These are phyloP conservation scores for Malurus cyaneus DNA, from an alignment of 2,113 vertebrate genomes.

Conservation along the genomic window DNA sequence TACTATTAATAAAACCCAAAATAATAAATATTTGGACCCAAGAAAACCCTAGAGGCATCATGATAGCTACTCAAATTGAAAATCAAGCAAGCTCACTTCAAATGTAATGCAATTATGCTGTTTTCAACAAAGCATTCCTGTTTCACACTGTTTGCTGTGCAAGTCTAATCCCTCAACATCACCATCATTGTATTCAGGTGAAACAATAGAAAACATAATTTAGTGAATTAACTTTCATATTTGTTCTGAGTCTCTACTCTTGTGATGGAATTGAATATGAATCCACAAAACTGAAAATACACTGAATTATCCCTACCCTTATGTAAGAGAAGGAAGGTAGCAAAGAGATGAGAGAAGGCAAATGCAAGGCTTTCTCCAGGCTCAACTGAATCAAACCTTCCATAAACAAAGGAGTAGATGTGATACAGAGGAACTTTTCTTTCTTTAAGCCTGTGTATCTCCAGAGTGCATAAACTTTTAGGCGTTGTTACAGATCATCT, in stretches of 20 bases:
- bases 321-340: not conserved
- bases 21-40: not conserved
- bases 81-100: not conserved
- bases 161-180: not conserved
- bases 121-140: not conserved
- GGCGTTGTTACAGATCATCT: not conserved
- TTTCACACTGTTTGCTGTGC: not conserved
- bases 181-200: not conserved
- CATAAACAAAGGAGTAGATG: not conserved
- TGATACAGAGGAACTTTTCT: not conserved
- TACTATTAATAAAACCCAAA: not conserved
- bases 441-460: not conserved
- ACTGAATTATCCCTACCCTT: not conserved
- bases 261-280: not conserved
- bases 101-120: not conserved
- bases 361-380: not conserved
- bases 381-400: not conserved
- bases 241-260: not conserved
- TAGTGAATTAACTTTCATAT: not conserved
- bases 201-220: not conserved
- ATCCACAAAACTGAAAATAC: not conserved
- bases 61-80: not conserved
- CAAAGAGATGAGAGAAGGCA: not conserved
- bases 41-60: not conserved
- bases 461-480: not conserved